These are phyloP conservation scores for Heterohyrax brucei DNA, from an alignment of 2,797 vertebrate species.

Conservation along the genomic window DNA sequence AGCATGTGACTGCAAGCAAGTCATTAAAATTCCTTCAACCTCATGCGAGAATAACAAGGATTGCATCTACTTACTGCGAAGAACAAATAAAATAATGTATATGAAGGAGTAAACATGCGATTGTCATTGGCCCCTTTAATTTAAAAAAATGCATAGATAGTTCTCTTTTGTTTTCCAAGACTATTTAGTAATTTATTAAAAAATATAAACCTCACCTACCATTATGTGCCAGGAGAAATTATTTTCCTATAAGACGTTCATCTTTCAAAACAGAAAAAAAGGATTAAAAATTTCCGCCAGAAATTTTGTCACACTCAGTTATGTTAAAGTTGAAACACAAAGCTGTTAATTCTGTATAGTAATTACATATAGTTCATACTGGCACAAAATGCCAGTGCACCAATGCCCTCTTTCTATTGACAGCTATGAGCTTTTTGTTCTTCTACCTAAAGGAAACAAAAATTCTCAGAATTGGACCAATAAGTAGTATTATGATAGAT, in stretches of 20 bases:
- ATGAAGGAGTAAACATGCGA: background rate
- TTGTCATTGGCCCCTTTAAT: background rate
- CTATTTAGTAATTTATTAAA: background rate
- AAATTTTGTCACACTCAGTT: background rate
- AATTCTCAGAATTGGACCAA: too few species aligned
- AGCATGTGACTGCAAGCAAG: background rate
- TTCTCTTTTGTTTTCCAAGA: background rate
- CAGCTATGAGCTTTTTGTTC: background rate
- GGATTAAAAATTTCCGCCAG: background rate
- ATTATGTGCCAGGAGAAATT: background rate
- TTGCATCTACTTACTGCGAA: background rate
- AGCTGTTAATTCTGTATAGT: background rate
- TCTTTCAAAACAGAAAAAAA: background rate
- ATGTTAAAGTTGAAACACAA: background rate
- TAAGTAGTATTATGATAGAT: too few species aligned
- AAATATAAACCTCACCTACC: background rate
- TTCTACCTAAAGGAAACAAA: background rate
- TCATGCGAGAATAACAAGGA: background rate
- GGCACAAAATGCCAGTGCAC: background rate
- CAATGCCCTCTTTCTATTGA: too few species aligned
- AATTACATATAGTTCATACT: background rate
- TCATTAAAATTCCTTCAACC: background rate
- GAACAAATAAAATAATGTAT: slow-evolving; percentile 31
- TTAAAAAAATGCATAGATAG: background rate
- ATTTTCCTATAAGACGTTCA: background rate